These are phyloP conservation scores for Rhizomys pruinosus DNA, from an alignment of 2,113 vertebrate species.

Conservation along the genomic window DNA sequence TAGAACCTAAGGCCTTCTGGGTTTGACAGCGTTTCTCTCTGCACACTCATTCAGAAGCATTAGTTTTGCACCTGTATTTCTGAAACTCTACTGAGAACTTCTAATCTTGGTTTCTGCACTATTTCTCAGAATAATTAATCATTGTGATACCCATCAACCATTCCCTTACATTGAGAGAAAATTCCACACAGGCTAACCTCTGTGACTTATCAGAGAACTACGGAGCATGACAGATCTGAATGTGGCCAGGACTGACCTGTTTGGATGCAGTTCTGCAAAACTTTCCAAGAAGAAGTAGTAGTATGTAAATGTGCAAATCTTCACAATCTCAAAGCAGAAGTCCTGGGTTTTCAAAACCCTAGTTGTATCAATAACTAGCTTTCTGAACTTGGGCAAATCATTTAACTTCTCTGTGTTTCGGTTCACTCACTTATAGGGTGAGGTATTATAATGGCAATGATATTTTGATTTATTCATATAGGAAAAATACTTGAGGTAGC, in stretches of 20 bases:
- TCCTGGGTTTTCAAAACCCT: background rate
- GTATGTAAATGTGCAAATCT: background rate
- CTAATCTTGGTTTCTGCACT: background rate
- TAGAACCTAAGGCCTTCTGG: background rate
- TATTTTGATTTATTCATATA: background rate
- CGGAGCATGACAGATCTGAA: background rate
- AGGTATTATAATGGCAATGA: background rate
- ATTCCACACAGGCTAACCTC: background rate
- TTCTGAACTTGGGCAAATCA: background rate
- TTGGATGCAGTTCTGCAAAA: background rate
- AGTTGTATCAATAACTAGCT: no score
- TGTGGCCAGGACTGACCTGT: background rate
- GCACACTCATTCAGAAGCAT: background rate
- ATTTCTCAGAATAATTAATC: conserved; percentile 23
- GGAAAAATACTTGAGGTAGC: background rate
- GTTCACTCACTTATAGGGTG: background rate
- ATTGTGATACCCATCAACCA: background rate
- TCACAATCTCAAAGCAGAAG: background rate
- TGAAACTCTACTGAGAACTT: background rate
- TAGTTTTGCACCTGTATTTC: background rate
- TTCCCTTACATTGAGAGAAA: background rate
- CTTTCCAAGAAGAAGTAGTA: background rate
- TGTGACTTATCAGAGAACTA: background rate
- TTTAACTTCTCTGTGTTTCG: background rate
- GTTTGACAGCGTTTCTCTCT: background rate